Conservation (phyloP, 2,797 vertebrate genomes). For the Picus viridis region DNA sequence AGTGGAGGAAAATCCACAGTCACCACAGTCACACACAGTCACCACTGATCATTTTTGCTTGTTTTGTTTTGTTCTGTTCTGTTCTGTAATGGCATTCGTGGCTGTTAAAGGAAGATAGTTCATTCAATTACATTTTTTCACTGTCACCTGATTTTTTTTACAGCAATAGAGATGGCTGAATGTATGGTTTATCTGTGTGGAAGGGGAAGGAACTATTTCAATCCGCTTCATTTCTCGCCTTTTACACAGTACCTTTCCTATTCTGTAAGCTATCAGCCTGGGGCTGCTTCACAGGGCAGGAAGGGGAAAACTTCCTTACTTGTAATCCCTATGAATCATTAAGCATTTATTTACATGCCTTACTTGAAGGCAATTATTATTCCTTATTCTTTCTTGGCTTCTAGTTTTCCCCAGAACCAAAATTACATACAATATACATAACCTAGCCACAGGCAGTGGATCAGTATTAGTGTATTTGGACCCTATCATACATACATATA, state of each 20-base stretch:
- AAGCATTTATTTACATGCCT: background rate
- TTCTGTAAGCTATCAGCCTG: background rate
- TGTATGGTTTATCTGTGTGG: background rate
- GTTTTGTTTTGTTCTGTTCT: constrained; percentile 4
- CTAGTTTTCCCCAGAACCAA: background rate
- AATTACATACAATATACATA: background rate
- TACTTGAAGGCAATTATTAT: background rate
- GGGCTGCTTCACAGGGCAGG: constrained; percentile 13
- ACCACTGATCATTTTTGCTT: background rate
- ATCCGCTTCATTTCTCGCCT: constrained; percentile 21
- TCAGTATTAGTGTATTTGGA: background rate
- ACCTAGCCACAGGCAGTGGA: too few relatives aligned
- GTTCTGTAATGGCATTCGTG: background rate
- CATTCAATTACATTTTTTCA: background rate
- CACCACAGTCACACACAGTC: background rate
- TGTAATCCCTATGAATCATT: background rate
- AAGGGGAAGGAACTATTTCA: constrained; percentile 5
- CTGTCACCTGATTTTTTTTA: background rate
- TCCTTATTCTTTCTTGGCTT: constrained; percentile 3
- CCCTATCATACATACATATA: background rate
- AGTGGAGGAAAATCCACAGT: background rate
- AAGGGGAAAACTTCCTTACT: background rate
- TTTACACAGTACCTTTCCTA: background rate
- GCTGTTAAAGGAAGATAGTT: background rate
- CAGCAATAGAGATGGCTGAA: background rate